Conservation (phyloP, 2,888 invertebrate genomes). For the Cyaniris semiargus region DNA sequence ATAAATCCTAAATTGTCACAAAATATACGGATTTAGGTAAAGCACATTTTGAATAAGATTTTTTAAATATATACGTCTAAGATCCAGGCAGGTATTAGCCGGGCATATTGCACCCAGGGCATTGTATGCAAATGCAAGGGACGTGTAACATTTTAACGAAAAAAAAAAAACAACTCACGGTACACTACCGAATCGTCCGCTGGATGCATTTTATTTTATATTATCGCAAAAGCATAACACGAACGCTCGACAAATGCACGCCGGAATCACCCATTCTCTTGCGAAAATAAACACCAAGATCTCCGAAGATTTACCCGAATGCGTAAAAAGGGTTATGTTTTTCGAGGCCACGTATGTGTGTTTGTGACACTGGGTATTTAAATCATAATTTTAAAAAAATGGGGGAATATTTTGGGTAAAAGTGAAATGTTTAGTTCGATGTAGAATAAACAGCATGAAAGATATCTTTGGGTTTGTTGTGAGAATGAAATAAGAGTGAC, state of each 20-base stretch:
- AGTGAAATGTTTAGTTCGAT: too few species aligned
- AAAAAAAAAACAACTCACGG: constrained; percentile 53
- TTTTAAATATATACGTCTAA: constrained; percentile 28
- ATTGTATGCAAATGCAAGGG: constrained; percentile 75
- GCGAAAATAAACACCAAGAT: constrained; percentile 14
- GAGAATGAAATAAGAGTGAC: too few species aligned
- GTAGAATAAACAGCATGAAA: too few species aligned
- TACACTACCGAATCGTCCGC: constrained; percentile 53
- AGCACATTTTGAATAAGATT: constrained; percentile 25
- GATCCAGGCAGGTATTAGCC: constrained; percentile 53
- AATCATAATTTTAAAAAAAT: too few species aligned
- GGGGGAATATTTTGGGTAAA: too few species aligned
- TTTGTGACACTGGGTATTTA: too few species aligned
- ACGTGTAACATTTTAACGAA: constrained; percentile 71
- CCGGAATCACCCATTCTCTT: constrained; percentile 16
- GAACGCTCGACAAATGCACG: constrained; percentile 39
- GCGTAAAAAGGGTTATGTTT: not conserved
- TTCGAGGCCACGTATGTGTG: not conserved
- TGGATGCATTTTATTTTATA: constrained; percentile 61
- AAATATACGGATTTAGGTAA: constrained; percentile 8
- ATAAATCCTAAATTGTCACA: not conserved
- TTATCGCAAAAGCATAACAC: constrained; percentile 61
- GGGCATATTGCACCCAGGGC: constrained; percentile 70
- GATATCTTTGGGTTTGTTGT: too few species aligned
- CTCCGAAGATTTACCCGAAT: not conserved